A percentile compares a stretch with the other conserved stretches of the same genome.
phyloP scores from a whole-genome alignment of 2,888 invertebrate species.

The Clostera curtula region DNA sequence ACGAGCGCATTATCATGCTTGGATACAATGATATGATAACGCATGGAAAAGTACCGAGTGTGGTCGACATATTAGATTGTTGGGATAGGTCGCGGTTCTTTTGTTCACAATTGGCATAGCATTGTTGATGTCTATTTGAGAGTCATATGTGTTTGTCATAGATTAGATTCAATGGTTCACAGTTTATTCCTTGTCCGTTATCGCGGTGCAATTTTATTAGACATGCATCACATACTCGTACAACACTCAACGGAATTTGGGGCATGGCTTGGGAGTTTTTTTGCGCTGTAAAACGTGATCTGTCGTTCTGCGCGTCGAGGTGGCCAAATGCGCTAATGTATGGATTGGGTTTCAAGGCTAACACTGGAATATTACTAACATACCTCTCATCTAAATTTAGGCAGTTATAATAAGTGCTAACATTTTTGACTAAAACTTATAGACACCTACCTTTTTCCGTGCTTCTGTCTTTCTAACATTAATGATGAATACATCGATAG shows the following conservation, averaged over 20 bases:
- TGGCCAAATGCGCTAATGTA: slow-evolving; percentile 10
- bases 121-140: slow-evolving; percentile 20
- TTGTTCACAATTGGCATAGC: slow-evolving; percentile 17
- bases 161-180: slow-evolving; percentile 23
- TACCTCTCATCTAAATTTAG: too few species aligned
- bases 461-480: too few species aligned
- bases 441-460: too few species aligned
- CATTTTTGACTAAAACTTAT: too few species aligned
- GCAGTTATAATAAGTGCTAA: too few species aligned
- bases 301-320: slow-evolving; percentile 8
- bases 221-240: too few species aligned
- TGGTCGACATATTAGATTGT: slow-evolving; percentile 26
- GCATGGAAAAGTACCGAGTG: slow-evolving; percentile 43
- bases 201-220: slow-evolving; percentile 4
- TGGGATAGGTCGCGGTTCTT: slow-evolving; percentile 48
- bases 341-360: slow-evolving; percentile 17
- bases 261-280: slow-evolving; percentile 3
- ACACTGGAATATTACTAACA: slow-evolving; percentile 3
- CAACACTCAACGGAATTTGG: slow-evolving; percentile 3
- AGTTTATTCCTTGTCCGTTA: slow-evolving; percentile 11
- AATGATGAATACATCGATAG: too few species aligned
- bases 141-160: slow-evolving; percentile 10
- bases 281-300: slow-evolving; percentile 7
- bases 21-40: slow-evolving; percentile 31
- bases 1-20: slow-evolving; percentile 15